These are phyloP conservation scores for Sebastes jordani DNA, from an alignment of 2,797 vertebrate genomes.

Conservation along the genomic window DNA sequence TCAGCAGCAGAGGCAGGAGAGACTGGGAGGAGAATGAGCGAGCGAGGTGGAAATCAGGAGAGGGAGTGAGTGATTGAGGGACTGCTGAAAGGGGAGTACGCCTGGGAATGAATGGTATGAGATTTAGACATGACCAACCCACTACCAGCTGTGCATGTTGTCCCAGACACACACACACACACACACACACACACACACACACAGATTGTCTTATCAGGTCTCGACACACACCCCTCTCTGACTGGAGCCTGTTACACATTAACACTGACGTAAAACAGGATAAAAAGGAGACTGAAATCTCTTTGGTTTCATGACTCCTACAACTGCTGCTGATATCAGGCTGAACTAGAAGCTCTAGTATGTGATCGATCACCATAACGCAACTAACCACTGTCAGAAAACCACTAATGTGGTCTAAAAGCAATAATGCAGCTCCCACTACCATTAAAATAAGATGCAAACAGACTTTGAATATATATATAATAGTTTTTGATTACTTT, in stretches of 20 bases:
- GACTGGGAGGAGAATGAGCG: not conserved
- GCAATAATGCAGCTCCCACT: not conserved
- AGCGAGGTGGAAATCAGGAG: slow-evolving; percentile 26
- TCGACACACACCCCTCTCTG: not conserved
- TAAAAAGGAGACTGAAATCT: slow-evolving; percentile 11
- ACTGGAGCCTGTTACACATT: slow-evolving; percentile 44
- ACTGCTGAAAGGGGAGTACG: slow-evolving; percentile 56
- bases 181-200: slow-evolving; percentile 11
- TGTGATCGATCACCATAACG: not conserved
- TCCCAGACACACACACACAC: slow-evolving; percentile 4
- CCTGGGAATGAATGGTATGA: slow-evolving; percentile 71
- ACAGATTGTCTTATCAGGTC: slow-evolving; percentile 11
- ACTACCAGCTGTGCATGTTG: slow-evolving; percentile 68
- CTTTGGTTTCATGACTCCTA: not conserved
- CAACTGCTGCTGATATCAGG: not conserved
- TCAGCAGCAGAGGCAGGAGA: not conserved
- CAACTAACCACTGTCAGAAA: not conserved
- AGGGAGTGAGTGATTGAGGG: slow-evolving; percentile 57
- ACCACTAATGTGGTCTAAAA: not conserved
- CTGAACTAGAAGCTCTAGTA: not conserved
- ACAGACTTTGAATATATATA: not conserved
- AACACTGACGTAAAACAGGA: slow-evolving; percentile 24
- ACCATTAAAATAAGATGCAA: not conserved
- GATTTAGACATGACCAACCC: slow-evolving; percentile 58
- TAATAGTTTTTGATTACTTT: too few species aligned